Base-by-base conservation (phyloP, 2,888 invertebrate species). In the Acleris sparsana region DNA sequence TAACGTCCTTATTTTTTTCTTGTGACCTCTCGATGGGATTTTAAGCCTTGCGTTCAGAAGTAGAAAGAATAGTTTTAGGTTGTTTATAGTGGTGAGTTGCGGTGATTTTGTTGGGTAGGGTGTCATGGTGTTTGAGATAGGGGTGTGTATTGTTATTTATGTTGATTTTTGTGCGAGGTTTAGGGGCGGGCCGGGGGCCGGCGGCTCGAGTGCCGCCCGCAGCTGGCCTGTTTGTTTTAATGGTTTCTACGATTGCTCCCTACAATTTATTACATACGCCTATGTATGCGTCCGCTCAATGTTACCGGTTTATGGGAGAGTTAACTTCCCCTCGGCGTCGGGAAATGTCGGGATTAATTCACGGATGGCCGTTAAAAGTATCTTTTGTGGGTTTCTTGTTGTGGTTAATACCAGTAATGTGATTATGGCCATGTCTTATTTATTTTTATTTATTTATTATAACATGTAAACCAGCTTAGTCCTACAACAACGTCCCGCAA, bases 141-240 rank as follows among this genome's bases (percentile, higher is more conserved):
- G 92, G 92, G 92, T 92, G 91, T 91, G 88, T 88, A 89, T 89
- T 89, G 91, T 92, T 92, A 92, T 91, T 91, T 91, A 92, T 92
- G 92, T 89, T 92, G 91, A 90, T 90, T 92, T 89, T 87, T 87
- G 89, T 88, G 85, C 87, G 82, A 82, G 82, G 79, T 79, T 83
- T 74, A 79, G 85, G 87, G 90, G 92, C 89, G 89, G 91, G 86
- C 81, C 67, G 76, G 83, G 85, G 92, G 91, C 89, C 75, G 89
- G 79, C 89, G 86, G 74, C 80, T 85, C 79, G 88, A 88, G 86
- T 88, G 88, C 86, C 76, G 73, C 80, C 80, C 77, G 85, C 92
- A 91, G 90, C 92, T 92, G 77, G 72, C 77, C 79, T 82, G 86
- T 87, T 89, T 90, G 89, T 90, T 88, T 91, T 91, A 92, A 91